Base-by-base conservation (phyloP, 2,797 vertebrate genomes). In the Sebastes vulpes region DNA sequence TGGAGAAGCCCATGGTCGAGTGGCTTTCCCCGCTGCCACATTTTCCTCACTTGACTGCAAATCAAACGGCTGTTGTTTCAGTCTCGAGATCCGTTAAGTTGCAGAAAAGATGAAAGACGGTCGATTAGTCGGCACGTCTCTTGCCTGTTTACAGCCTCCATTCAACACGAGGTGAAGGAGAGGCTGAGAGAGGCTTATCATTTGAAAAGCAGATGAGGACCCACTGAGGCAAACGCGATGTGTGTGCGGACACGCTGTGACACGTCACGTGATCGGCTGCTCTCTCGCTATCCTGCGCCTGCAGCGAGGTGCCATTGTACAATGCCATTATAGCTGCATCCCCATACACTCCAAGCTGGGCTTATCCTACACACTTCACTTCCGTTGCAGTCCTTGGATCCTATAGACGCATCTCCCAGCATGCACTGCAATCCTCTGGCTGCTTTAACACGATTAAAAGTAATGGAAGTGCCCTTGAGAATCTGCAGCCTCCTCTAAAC, bases 61-160 rank as follows among this genome's bases (percentile, higher is more conserved):
- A 82, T 86, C 83, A 84, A 86, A 77, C 28, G 9, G 52, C 82
- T 70, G 84, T 83, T 89, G 87, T 87, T 87, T 82, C 38, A 72
- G 79, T 71, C 78, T 81, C 26, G 9, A 71, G 79, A 89, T 79
- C 65, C 60, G 80, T 83, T 54, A 35, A 78, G 79, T 75, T 71
- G 81, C 38, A 28, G 28, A 68, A 76, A 75, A 75, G 29, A 87
- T 68, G 46, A 85, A 65, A 80, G 69, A 52, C 31, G 59, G 65
- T 65, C 32, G 54, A 74, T 84, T 77, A 70, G 65, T 63, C 4
- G 29, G n/a, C 75, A 61, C 5, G 23, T 20, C 57, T 61, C 12
- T 1, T 1, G 63, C 21, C 53, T 69, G 72, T 81, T 83, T 79
- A 75, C 3, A 46, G 60, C 52, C 59, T 54, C 56, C 9, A 6